Evolutionary conservation across 2,797 vertebrate species (phyloP).

Genomic region (Hozukius guyotensis): DNA sequence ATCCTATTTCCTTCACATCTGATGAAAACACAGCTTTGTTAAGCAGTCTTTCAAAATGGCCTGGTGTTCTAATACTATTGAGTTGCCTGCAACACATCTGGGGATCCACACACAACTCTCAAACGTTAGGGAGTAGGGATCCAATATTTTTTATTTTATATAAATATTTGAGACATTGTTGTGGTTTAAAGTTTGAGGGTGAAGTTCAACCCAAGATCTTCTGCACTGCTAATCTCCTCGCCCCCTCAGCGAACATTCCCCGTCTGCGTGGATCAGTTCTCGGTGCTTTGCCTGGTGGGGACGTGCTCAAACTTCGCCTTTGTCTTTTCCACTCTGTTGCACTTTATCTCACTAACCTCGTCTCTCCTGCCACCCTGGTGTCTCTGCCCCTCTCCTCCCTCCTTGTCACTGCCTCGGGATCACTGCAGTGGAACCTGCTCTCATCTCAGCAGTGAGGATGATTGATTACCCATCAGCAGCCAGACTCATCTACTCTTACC

Average conservation of each 20-base stretch:
- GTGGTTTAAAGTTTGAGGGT: slow-evolving; percentile 18
- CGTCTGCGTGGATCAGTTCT: slow-evolving; percentile 24
- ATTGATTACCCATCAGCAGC: slow-evolving; percentile 67
- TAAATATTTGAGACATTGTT: background rate
- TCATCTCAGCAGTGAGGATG: slow-evolving; percentile 49
- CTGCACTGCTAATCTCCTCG: background rate
- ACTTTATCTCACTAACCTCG: slow-evolving; percentile 49
- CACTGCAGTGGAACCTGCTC: slow-evolving; percentile 64
- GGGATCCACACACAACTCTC: background rate
- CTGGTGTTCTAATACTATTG: background rate
- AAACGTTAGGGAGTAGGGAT: background rate
- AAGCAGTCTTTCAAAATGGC: background rate
- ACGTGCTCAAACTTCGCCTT: slow-evolving; percentile 35
- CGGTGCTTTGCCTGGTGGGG: background rate
- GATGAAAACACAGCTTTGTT: background rate
- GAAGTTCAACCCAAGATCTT: slow-evolving; percentile 7
- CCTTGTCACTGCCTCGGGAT: slow-evolving; percentile 25
- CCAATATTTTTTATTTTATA: background rate
- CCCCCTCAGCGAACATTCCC: background rate
- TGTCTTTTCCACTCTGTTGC: slow-evolving; percentile 62
- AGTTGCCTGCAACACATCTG: background rate
- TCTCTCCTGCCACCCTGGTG: slow-evolving; percentile 13
- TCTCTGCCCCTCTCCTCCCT: slow-evolving; percentile 21
- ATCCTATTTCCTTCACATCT: background rate
- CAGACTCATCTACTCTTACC: slow-evolving; percentile 34